A percentile compares a stretch with the other conserved stretches of the same genome.
phyloP scores from a whole-genome alignment of 1,140 invertebrate genomes.

The Delia radicum region DNA sequence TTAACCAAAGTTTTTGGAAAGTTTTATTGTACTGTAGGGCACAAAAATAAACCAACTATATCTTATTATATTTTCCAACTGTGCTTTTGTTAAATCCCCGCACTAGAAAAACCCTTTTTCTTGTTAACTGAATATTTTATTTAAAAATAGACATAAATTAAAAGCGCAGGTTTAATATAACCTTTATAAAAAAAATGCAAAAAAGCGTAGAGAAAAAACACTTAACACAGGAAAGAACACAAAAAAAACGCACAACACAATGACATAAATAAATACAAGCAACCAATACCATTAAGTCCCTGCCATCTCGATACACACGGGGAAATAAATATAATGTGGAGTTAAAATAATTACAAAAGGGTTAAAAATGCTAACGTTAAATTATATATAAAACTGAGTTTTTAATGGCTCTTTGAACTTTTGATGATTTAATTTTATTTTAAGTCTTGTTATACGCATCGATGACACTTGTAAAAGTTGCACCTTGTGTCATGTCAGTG shows the following conservation, averaged over 20 bases:
- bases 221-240: neutral
- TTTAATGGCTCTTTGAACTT: slow-evolving; percentile 28
- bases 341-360: slow-evolving; percentile 15
- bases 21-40: too few species aligned
- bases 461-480: slow-evolving; percentile 10
- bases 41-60: neutral
- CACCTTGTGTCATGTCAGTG: neutral
- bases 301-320: too few species aligned
- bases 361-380: slow-evolving; percentile 3
- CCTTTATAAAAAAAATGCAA: neutral
- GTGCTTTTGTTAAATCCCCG: neutral
- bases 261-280: too few species aligned
- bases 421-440: slow-evolving; percentile 29
- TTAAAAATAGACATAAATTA: slow-evolving; percentile 1
- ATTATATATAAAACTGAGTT: slow-evolving; percentile 13
- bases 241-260: neutral
- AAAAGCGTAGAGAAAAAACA: neutral
- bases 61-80: neutral
- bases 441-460: slow-evolving; percentile 22
- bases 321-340: slow-evolving; percentile 1
- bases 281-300: neutral
- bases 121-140: neutral
- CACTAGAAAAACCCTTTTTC: neutral
- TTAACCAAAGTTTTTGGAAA: too few species aligned
- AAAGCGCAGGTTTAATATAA: slow-evolving; percentile 9